Conservation (phyloP, 2,113 vertebrate species). For the Pseudois nayaur region DNA sequence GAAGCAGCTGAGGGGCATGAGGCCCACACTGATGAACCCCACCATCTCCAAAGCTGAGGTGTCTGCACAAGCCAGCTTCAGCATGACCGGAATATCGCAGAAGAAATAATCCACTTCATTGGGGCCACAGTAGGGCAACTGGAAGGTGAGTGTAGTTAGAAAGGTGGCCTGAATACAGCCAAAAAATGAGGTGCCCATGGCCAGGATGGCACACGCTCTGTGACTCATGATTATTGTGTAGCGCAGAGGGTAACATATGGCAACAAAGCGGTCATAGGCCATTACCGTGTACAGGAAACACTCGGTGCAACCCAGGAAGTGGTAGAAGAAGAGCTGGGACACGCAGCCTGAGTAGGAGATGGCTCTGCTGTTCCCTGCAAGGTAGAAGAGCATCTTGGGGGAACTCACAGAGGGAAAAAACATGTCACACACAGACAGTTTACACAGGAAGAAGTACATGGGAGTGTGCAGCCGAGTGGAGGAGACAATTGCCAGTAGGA, state of each 20-base stretch:
- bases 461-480: constrained; percentile 50
- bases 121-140: constrained; percentile 69
- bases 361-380: constrained; percentile 28
- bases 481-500: constrained; percentile 53
- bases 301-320: constrained; percentile 66
- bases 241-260: constrained; percentile 69
- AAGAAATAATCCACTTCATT: constrained; percentile 74
- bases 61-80: constrained; percentile 69
- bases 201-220: constrained; percentile 43
- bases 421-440: constrained; percentile 68
- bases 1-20: constrained; percentile 66
- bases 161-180: constrained; percentile 64
- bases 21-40: constrained; percentile 66
- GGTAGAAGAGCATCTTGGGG: constrained; percentile 66
- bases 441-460: constrained; percentile 76
- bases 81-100: constrained; percentile 72
- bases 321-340: constrained; percentile 72
- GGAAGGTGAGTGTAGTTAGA: constrained; percentile 60
- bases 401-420: constrained; percentile 69
- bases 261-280: constrained; percentile 71
- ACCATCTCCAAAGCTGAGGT: constrained; percentile 50
- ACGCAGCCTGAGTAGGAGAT: constrained; percentile 67
- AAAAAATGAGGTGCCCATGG: constrained; percentile 25
- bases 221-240: constrained; percentile 59
- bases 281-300: constrained; percentile 67